A percentile compares a stretch with the other conserved stretches of the same genome.
These are phyloP conservation scores for Actias luna DNA, from an alignment of 2,888 invertebrate species.

Conservation along the genomic window DNA sequence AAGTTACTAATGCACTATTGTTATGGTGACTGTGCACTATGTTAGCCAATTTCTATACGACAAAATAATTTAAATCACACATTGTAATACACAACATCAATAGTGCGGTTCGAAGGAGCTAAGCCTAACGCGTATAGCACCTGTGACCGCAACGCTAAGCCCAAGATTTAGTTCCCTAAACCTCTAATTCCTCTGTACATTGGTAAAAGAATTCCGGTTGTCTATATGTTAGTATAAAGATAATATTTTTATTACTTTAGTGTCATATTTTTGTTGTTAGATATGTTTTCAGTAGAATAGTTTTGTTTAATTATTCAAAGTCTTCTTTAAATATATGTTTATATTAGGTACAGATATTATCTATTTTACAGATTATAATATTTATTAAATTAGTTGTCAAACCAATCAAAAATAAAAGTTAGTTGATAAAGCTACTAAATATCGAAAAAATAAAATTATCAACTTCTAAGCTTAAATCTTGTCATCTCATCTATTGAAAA, in stretches of 20 bases:
- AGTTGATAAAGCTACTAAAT: background rate
- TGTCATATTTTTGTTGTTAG: background rate
- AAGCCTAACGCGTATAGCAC: slow-evolving; percentile 52
- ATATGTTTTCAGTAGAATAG: too few species aligned
- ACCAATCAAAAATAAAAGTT: background rate
- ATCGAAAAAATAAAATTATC: background rate
- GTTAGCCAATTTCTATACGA: background rate
- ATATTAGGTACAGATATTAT: too few species aligned
- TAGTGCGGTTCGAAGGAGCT: slow-evolving; percentile 44
- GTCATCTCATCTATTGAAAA: background rate
- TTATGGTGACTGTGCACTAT: too few species aligned
- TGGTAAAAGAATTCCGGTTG: background rate
- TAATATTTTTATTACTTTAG: background rate
- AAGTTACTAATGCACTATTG: too few species aligned
- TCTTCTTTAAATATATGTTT: too few species aligned
- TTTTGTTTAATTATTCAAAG: too few species aligned
- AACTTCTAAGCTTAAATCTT: background rate
- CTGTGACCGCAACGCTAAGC: slow-evolving; percentile 56
- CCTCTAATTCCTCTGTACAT: background rate
- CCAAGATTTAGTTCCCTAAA: slow-evolving; percentile 43
- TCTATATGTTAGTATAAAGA: background rate
- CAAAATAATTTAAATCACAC: slow-evolving; percentile 34
- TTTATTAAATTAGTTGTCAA: too few species aligned
- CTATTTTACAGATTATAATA: too few species aligned
- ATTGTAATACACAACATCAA: slow-evolving; percentile 41